phyloP scores from a whole-genome alignment of 2,797 vertebrate species.

The Melanotaenia boesemani region DNA sequence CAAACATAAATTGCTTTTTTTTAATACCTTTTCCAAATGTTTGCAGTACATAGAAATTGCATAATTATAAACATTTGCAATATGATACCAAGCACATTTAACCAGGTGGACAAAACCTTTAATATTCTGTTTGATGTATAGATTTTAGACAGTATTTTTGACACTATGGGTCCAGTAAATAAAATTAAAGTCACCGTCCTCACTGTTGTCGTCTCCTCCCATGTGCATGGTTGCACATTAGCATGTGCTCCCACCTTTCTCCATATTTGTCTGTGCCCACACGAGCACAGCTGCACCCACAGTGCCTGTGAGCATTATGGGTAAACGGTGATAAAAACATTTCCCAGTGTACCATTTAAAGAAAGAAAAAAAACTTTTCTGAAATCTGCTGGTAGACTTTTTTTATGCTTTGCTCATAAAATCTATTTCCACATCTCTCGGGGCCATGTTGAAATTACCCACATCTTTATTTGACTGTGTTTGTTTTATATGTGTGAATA shows the following conservation, averaged over 20 bases:
- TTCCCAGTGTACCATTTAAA: constrained; percentile 70
- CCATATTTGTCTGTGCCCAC: constrained; percentile 69
- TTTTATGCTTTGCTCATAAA: constrained; percentile 75
- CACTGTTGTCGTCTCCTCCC: constrained; percentile 25
- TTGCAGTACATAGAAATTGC: too few species aligned
- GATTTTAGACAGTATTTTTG: background rate
- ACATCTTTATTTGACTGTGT: constrained; percentile 73
- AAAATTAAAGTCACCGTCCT: constrained; percentile 16
- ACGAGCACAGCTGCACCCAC: constrained; percentile 69
- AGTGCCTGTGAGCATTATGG: constrained; percentile 64
- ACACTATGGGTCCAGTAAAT: constrained; percentile 9
- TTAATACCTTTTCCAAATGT: too few species aligned
- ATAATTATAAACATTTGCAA: too few species aligned
- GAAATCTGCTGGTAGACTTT: constrained; percentile 73
- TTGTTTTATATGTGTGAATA: constrained; percentile 80
- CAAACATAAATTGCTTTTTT: too few species aligned
- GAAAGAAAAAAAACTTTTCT: constrained; percentile 68
- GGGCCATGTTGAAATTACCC: constrained; percentile 72
- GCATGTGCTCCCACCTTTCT: constrained; percentile 61
- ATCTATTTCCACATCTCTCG: constrained; percentile 79
- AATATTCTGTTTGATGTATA: background rate
- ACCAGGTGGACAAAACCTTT: too few species aligned
- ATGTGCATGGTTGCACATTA: constrained; percentile 54
- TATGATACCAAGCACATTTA: too few species aligned
- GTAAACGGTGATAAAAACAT: constrained; percentile 73